Evolutionary conservation across 37 sponge, comb jelly and placozoan species (phyloP).

Genomic region (Chondrosia reniformis): DNA sequence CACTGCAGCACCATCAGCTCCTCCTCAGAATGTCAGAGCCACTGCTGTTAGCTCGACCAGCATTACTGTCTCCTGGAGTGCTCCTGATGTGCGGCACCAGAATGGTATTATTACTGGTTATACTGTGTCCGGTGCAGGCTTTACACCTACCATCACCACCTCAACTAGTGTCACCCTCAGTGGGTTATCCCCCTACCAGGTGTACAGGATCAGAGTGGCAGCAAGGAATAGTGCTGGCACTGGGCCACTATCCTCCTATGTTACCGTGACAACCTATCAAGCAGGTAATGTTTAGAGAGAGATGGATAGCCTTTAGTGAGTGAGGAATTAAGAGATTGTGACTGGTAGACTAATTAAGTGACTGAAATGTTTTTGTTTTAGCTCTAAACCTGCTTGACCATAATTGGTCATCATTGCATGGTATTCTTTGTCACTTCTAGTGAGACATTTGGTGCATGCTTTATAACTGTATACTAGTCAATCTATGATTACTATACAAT

Average conservation of each 20-base stretch:
- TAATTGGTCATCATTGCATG: no score
- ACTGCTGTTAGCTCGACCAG: not conserved
- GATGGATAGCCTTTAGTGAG: not conserved
- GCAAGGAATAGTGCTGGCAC: not conserved
- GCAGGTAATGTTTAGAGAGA: not conserved
- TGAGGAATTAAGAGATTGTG: no score
- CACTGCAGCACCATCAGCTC: not conserved
- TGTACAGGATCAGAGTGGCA: conserved; percentile 11
- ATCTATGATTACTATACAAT: not conserved
- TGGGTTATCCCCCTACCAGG: not conserved
- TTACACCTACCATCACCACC: not conserved
- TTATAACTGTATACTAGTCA: not conserved
- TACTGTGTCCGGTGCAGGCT: not conserved
- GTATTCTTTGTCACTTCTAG: no score
- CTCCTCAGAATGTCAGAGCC: conserved; percentile 11
- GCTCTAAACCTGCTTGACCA: no score
- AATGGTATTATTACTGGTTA: conserved; percentile 9
- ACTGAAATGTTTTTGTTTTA: no score
- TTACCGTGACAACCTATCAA: not conserved
- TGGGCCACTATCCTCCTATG: not conserved
- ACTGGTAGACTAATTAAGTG: no score
- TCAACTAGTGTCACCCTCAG: not conserved
- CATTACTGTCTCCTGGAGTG: not conserved
- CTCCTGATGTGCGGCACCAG: not conserved
- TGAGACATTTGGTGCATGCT: no score